Conservation (phyloP, 2,113 vertebrate genomes). For the Mastomys natalensis region DNA sequence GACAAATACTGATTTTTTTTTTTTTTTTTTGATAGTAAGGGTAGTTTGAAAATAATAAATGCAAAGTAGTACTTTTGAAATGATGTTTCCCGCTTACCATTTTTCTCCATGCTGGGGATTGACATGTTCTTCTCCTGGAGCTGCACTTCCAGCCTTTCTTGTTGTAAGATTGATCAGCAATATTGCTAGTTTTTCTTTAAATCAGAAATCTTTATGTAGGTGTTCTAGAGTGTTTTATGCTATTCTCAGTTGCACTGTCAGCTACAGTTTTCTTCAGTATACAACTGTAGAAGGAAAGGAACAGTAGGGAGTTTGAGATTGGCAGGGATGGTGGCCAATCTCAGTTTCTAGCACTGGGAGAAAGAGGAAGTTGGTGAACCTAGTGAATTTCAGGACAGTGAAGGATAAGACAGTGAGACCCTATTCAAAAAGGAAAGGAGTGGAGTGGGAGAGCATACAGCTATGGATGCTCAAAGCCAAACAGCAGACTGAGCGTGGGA, state of each 20-base stretch:
- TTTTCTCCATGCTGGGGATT: neutral
- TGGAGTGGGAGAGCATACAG: neutral
- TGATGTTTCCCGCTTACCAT: neutral
- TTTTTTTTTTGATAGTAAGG: neutral
- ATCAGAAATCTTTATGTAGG: neutral
- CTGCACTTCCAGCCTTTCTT: neutral
- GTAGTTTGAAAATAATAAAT: neutral
- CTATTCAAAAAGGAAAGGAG: neutral
- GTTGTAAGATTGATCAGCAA: slow-evolving; percentile 13
- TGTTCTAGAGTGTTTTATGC: neutral
- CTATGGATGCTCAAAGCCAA: too few species aligned
- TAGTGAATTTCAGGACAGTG: neutral
- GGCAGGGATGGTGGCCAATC: neutral
- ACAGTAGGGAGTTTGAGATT: neutral
- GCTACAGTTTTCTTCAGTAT: slow-evolving; percentile 13
- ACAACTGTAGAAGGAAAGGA: neutral
- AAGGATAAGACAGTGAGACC: neutral
- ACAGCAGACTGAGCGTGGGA: too few species aligned
- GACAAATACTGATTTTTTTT: too few species aligned
- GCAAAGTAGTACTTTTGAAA: neutral
- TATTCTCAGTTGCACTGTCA: neutral
- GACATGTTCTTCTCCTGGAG: neutral
- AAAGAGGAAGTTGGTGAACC: neutral
- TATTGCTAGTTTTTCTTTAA: neutral
- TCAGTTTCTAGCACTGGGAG: neutral